These are phyloP conservation scores for Phymorhynchus buccinoides DNA, from an alignment of 1,140 invertebrate genomes.

Conservation along the genomic window DNA sequence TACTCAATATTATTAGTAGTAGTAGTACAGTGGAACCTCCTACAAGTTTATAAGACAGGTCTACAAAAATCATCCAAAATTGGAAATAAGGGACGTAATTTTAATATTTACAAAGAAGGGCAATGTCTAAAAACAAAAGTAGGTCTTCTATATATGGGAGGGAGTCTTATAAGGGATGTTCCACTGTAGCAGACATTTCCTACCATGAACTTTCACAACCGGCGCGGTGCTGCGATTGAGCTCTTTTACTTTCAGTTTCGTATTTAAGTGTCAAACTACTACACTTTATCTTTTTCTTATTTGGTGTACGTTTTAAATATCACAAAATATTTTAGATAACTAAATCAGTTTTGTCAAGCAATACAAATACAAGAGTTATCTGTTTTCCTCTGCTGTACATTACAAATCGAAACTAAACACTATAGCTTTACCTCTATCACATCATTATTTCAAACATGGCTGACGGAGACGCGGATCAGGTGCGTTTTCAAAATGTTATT, in stretches of 20 bases:
- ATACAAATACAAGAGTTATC: not conserved
- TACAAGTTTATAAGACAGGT: too few relatives aligned
- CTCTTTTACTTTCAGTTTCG: not conserved
- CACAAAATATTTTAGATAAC: not conserved
- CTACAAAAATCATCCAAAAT: too few relatives aligned
- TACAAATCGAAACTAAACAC: not conserved
- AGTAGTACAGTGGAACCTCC: too few relatives aligned
- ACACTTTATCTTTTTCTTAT: not conserved
- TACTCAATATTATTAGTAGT: too few relatives aligned
- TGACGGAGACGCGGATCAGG: slow-evolving; percentile 35
- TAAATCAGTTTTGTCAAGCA: not conserved
- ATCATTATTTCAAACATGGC: slow-evolving; percentile 1
- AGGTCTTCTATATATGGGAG: too few relatives aligned
- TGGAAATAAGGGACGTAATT: too few relatives aligned
- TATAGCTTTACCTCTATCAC: not conserved
- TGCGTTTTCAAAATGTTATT: not conserved
- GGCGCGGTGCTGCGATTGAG: not conserved
- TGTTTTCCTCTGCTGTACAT: not conserved
- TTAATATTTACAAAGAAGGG: too few relatives aligned
- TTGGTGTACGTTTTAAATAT: not conserved
- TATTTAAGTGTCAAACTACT: not conserved
- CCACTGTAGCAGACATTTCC: too few relatives aligned
- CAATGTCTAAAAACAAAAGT: too few relatives aligned
- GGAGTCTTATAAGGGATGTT: too few relatives aligned
- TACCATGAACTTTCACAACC: slow-evolving; percentile 22